phyloP scores from a whole-genome alignment of 2,888 invertebrate genomes.

The Glyphotaelius pellucidus region DNA sequence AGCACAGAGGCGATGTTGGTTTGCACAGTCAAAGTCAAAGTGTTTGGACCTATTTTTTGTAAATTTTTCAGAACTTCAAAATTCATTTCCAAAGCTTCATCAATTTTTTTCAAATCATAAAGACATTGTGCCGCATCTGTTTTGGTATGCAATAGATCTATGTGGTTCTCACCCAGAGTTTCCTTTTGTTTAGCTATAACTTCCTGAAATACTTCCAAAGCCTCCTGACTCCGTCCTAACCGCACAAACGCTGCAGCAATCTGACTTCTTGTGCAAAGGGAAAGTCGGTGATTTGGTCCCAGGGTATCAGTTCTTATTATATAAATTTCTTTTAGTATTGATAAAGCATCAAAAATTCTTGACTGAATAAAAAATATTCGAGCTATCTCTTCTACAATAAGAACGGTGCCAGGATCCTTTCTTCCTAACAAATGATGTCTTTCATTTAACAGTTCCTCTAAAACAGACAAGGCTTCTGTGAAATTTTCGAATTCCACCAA shows the following conservation, averaged over 20 bases:
- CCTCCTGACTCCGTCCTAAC: neutral
- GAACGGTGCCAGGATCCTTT: conserved; percentile 22
- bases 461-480: neutral
- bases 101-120: neutral
- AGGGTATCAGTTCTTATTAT: neutral
- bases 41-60: neutral
- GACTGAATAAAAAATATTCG: conserved; percentile 14
- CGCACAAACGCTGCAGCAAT: neutral
- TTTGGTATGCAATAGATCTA: neutral
- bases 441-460: neutral
- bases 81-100: conserved; percentile 28
- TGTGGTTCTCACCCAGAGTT: neutral
- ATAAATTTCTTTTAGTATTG: conserved; percentile 1
- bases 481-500: neutral
- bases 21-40: neutral
- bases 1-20: conserved; percentile 17
- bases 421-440: conserved; percentile 13
- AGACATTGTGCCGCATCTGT: neutral
- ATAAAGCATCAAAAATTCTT: neutral
- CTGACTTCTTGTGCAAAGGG: neutral
- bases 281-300: neutral
- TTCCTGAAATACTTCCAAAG: conserved; percentile 19
- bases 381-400: neutral
- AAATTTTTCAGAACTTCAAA: neutral
- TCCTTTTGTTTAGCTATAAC: neutral